phyloP scores from a whole-genome alignment of 2,797 vertebrate genomes.

The Channa striata region DNA sequence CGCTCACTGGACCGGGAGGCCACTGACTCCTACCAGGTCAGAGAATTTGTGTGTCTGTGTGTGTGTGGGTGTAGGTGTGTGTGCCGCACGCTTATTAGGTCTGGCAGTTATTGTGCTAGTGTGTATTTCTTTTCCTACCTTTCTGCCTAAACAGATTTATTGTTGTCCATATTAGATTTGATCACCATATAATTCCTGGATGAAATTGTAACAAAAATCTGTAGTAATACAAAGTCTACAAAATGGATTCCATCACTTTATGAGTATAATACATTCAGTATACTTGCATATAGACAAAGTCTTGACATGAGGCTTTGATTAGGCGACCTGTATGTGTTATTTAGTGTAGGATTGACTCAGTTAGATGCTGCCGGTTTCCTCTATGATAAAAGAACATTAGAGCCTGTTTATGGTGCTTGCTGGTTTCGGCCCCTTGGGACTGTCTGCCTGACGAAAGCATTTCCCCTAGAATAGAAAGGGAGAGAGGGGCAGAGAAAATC shows the following conservation, averaged over 20 bases:
- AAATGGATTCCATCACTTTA: slow-evolving; percentile 1
- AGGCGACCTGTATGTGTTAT: background rate
- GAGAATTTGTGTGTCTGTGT: slow-evolving; percentile 66
- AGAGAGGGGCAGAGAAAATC: slow-evolving; percentile 27
- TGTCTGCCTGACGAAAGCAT: slow-evolving; percentile 40
- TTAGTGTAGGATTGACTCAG: too few relatives aligned
- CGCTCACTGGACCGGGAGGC: slow-evolving; percentile 91
- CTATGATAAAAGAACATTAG: slow-evolving; percentile 22
- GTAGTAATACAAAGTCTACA: background rate
- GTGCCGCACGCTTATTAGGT: background rate
- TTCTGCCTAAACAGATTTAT: slow-evolving; percentile 19
- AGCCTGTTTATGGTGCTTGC: slow-evolving; percentile 29
- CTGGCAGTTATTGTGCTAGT: slow-evolving; percentile 1
- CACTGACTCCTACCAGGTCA: slow-evolving; percentile 91
- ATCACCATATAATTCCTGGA: background rate
- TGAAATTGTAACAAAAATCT: too few relatives aligned
- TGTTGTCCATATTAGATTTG: slow-evolving; percentile 3
- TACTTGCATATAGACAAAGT: background rate
- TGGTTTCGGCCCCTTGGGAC: slow-evolving; percentile 30
- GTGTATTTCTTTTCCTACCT: slow-evolving; percentile 3
- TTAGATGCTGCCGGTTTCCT: slow-evolving; percentile 32
- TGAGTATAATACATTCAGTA: background rate
- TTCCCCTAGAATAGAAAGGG: slow-evolving; percentile 27
- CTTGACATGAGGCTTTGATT: slow-evolving; percentile 9
- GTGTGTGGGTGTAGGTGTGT: too few relatives aligned